phyloP scores from a whole-genome alignment of 2,113 vertebrate genomes.

The Lophotis ruficrista region DNA sequence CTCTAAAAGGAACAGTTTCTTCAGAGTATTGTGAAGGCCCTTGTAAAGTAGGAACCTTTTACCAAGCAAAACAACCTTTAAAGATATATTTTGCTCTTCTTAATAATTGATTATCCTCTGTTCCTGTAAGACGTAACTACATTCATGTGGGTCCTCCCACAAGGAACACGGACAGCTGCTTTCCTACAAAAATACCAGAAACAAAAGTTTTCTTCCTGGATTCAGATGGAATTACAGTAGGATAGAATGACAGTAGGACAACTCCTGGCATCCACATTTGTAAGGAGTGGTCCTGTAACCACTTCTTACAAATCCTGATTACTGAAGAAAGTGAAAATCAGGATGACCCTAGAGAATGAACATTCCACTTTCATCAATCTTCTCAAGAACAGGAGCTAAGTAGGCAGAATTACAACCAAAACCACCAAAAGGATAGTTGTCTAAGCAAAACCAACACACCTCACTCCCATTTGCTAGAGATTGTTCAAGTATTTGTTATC shows the following conservation, averaged over 20 bases:
- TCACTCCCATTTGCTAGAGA: background rate
- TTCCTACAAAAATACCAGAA: background rate
- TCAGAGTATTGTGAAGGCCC: background rate
- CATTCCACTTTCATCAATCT: background rate
- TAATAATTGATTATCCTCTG: background rate
- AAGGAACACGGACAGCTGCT: background rate
- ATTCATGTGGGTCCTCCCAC: background rate
- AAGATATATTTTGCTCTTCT: background rate
- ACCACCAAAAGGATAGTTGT: background rate
- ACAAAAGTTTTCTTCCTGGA: background rate
- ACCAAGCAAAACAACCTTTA: background rate
- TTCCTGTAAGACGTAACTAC: background rate
- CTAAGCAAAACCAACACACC: background rate
- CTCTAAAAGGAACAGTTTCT: background rate
- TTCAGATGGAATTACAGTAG: background rate
- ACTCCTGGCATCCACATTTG: background rate
- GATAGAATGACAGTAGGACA: background rate
- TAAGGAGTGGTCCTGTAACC: background rate
- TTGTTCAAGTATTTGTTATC: background rate
- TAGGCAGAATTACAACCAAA: background rate
- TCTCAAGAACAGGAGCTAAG: background rate
- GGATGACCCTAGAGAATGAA: background rate
- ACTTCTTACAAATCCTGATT: background rate
- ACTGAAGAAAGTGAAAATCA: background rate
- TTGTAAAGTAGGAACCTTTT: background rate